Conservation (phyloP, 2,113 vertebrate genomes). For the Cebus imitator region DNA sequence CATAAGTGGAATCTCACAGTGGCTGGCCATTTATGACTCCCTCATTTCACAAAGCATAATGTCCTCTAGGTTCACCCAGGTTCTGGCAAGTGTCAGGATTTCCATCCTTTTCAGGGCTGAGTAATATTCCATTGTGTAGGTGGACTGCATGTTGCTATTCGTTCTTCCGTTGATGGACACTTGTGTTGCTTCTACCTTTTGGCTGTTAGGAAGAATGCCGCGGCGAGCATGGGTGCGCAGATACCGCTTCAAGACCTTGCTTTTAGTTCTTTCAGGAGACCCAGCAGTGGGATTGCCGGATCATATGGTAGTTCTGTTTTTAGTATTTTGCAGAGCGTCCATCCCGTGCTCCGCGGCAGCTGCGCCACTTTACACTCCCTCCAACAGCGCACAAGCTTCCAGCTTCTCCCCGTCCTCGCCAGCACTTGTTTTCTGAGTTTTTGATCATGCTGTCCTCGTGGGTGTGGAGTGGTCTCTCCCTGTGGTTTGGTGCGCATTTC, state of each 20-base stretch:
- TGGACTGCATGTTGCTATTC: fast-evolving
- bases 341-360: neutral
- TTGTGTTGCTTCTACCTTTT: neutral
- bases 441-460: neutral
- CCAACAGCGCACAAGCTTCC: neutral
- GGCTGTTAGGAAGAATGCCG: neutral
- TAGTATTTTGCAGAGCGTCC: fast-evolving
- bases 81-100: fast-evolving
- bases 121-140: fast-evolving
- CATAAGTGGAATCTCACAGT: neutral
- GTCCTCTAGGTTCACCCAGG: fast-evolving
- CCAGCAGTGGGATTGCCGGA: neutral
- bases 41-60: too few relatives aligned
- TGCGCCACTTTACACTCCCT: too few relatives aligned
- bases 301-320: fast-evolving
- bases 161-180: fast-evolving
- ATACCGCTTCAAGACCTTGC: neutral
- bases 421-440: neutral
- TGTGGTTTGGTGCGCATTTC: neutral
- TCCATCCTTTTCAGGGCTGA: neutral
- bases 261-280: fast-evolving
- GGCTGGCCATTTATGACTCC: fast-evolving
- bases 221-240: fast-evolving
- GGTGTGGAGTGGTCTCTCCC: too few relatives aligned
- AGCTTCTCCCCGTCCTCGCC: neutral